Evolutionary conservation across 2,797 vertebrate genomes (phyloP).

Genomic region (Halcyon leucocephala): DNA sequence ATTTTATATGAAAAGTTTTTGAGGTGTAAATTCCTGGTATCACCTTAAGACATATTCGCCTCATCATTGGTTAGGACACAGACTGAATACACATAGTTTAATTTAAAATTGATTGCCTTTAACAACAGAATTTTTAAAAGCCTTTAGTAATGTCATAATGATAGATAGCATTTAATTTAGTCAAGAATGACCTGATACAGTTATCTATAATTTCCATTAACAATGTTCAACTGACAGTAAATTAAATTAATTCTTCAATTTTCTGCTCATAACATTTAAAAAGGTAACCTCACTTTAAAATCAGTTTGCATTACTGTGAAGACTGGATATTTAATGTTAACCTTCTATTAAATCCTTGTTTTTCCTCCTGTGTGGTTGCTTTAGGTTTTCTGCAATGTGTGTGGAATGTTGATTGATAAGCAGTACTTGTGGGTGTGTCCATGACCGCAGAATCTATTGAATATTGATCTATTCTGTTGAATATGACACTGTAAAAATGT

Average conservation of each 20-base stretch:
- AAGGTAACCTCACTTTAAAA: slow-evolving; percentile 36
- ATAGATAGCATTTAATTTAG: slow-evolving; percentile 57
- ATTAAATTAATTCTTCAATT: slow-evolving; percentile 57
- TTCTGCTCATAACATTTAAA: slow-evolving; percentile 57
- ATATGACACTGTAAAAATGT: neutral
- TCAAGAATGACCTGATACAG: slow-evolving; percentile 27
- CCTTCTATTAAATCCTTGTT: neutral
- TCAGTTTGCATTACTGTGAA: slow-evolving; percentile 48
- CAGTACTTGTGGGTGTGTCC: neutral
- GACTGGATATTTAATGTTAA: slow-evolving; percentile 11
- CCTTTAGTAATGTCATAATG: slow-evolving; percentile 53
- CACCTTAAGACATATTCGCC: neutral
- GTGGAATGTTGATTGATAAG: neutral
- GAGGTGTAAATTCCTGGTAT: neutral
- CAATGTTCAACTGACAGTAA: slow-evolving; percentile 43
- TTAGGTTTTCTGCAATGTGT: neutral
- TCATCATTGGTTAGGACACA: neutral
- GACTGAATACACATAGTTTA: neutral
- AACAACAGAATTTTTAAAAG: slow-evolving; percentile 39
- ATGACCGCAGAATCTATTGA: neutral
- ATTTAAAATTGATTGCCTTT: slow-evolving; percentile 56
- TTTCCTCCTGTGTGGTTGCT: neutral
- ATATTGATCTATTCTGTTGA: neutral
- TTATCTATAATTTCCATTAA: slow-evolving; percentile 50
- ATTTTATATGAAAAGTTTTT: neutral